These are phyloP conservation scores for Diadema setosum DNA, from an alignment of 35 echinoderm and acorn worm genomes.

Conservation along the genomic window DNA sequence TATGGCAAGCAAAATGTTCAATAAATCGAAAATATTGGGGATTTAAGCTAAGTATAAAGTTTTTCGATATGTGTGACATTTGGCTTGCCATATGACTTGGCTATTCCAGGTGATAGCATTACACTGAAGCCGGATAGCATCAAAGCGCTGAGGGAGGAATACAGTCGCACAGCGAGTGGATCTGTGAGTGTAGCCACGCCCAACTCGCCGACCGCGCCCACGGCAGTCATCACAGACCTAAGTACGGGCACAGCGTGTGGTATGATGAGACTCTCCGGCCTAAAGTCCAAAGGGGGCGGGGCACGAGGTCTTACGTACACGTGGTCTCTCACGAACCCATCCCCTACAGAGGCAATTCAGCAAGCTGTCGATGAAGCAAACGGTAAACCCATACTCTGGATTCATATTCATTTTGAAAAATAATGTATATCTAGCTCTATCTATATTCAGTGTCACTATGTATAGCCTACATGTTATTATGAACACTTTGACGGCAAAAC, in stretches of 20 bases:
- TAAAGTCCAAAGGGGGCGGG: conserved; percentile 47
- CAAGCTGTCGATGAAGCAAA: too few species aligned
- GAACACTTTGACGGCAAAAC: too few species aligned
- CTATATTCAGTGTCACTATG: too few species aligned
- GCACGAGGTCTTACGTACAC: conserved; percentile 38
- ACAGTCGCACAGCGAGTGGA: neutral
- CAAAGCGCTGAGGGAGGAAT: neutral
- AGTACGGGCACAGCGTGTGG: conserved; percentile 54
- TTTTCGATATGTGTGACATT: too few species aligned
- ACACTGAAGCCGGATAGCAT: conserved; percentile 7
- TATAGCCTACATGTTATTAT: too few species aligned
- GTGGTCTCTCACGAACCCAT: conserved; percentile 8
- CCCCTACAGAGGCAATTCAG: neutral
- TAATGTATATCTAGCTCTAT: too few species aligned
- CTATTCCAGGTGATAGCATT: conserved; percentile 41
- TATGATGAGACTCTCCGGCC: neutral
- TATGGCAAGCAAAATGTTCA: too few species aligned
- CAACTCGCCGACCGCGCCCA: neutral
- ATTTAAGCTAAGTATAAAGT: too few species aligned
- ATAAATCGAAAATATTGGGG: too few species aligned
- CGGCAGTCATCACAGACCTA: conserved; percentile 7
- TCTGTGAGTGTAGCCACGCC: conserved; percentile 20
- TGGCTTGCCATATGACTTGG: too few species aligned
- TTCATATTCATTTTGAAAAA: too few species aligned
- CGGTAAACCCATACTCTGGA: too few species aligned